Evolutionary conservation across 2,888 invertebrate genomes (phyloP).

Genomic region (Ommatoiulus sabulosus): DNA sequence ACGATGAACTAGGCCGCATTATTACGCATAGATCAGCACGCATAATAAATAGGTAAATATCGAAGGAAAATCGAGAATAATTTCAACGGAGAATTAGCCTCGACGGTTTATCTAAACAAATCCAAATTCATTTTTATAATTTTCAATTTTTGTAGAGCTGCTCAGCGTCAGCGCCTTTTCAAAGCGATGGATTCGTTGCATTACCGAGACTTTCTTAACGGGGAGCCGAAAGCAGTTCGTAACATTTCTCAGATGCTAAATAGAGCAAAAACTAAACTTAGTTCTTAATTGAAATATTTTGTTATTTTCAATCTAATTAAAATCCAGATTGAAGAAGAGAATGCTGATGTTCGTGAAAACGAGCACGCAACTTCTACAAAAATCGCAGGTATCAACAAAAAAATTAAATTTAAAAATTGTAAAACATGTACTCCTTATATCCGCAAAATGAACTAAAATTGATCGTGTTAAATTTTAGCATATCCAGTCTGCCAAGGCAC

Average conservation of each 20-base stretch:
- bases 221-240: conserved; percentile 16
- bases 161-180: conserved; percentile 35
- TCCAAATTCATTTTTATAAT: too few relatives aligned
- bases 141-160: not conserved
- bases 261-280: not conserved
- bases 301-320: not conserved
- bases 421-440: not conserved
- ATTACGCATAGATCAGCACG: conserved; percentile 58
- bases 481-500: conserved; percentile 79
- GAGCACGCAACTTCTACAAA: not conserved
- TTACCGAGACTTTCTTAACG: conserved; percentile 30
- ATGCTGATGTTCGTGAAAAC: not conserved
- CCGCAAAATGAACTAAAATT: not conserved
- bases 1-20: conserved; percentile 60
- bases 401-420: not conserved
- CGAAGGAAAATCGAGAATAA: too few relatives aligned
- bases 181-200: conserved; percentile 16
- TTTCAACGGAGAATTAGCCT: too few relatives aligned
- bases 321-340: not conserved
- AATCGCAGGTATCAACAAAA: not conserved
- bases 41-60: conserved; percentile 19
- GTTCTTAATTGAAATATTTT: not conserved
- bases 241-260: not conserved
- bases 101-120: too few relatives aligned
- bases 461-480: not conserved